phyloP scores from a whole-genome alignment of 2,888 invertebrate genomes.

The Ochlodes sylvanus region DNA sequence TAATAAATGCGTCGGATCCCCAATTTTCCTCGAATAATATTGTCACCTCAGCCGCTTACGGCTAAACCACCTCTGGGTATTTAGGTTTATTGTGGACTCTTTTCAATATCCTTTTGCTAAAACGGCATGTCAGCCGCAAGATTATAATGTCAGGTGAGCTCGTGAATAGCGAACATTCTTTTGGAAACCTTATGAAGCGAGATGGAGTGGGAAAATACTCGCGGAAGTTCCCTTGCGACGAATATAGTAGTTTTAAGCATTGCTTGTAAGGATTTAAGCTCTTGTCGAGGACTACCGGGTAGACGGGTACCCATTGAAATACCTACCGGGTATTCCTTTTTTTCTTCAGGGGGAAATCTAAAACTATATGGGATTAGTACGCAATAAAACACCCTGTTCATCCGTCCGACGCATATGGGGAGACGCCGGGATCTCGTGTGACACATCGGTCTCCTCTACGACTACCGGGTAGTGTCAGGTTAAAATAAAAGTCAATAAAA shows the following conservation, averaged over 20 bases:
- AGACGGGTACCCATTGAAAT: too few species aligned
- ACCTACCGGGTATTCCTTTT: too few species aligned
- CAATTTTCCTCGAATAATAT: conserved; percentile 80
- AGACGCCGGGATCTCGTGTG: too few species aligned
- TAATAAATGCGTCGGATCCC: conserved; percentile 80
- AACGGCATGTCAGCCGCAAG: conserved; percentile 27
- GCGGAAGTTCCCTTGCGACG: neutral
- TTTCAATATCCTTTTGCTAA: conserved; percentile 32
- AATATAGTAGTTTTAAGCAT: neutral
- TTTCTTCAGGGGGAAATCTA: too few species aligned
- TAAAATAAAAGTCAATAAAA: too few species aligned
- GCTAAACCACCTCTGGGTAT: conserved; percentile 46
- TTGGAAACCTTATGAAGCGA: conserved; percentile 8
- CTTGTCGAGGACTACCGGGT: too few species aligned
- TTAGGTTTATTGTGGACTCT: conserved; percentile 47
- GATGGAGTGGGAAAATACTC: neutral
- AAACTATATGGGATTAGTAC: too few species aligned
- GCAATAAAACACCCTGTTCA: too few species aligned
- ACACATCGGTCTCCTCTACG: too few species aligned
- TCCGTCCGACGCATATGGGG: too few species aligned
- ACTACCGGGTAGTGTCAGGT: too few species aligned
- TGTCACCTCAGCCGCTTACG: conserved; percentile 67
- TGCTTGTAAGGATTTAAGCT: neutral
- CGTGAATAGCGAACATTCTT: conserved; percentile 24
- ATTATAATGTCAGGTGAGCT: conserved; percentile 27